Conservation (phyloP, 2,888 invertebrate genomes). For the Drosophila putrida region DNA sequence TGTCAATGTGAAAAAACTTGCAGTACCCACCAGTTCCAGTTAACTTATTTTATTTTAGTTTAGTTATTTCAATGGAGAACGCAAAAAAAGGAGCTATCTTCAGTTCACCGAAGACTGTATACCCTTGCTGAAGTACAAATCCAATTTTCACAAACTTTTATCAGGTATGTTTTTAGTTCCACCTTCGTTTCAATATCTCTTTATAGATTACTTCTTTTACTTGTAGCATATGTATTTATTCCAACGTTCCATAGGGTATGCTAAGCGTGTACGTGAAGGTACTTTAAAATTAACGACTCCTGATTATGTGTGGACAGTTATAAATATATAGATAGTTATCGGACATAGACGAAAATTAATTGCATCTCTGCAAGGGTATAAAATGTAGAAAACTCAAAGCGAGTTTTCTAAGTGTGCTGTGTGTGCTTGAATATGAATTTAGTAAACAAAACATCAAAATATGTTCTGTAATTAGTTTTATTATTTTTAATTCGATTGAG, state of each 20-base stretch:
- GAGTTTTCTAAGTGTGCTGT: slow-evolving; percentile 30
- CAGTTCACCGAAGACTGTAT: slow-evolving; percentile 38
- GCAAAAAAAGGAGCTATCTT: slow-evolving; percentile 24
- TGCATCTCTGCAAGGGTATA: slow-evolving; percentile 32
- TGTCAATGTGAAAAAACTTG: slow-evolving; percentile 59
- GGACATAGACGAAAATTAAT: background rate
- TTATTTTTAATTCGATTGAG: slow-evolving; percentile 51
- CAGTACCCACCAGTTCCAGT: slow-evolving; percentile 62
- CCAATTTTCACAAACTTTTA: background rate
- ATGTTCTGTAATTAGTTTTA: slow-evolving; percentile 50
- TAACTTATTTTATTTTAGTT: slow-evolving; percentile 4
- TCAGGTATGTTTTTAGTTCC: background rate
- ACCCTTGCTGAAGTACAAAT: slow-evolving; percentile 28
- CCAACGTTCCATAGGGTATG: too few relatives aligned
- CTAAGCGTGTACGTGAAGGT: too few relatives aligned
- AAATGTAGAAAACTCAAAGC: slow-evolving; percentile 15
- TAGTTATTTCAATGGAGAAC: slow-evolving; percentile 9
- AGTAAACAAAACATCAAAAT: slow-evolving; percentile 51
- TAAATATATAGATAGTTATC: background rate
- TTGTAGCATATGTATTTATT: too few relatives aligned
- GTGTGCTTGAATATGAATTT: slow-evolving; percentile 31
- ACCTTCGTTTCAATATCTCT: background rate
- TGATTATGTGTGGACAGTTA: too few relatives aligned
- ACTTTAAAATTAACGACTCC: too few relatives aligned
- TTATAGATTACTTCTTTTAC: too few relatives aligned